Percentiles rank a stretch among this genome's conserved stretches.
Conservation (phyloP, 2,888 invertebrate species). For the Zhengitettix transpicula region DNA sequence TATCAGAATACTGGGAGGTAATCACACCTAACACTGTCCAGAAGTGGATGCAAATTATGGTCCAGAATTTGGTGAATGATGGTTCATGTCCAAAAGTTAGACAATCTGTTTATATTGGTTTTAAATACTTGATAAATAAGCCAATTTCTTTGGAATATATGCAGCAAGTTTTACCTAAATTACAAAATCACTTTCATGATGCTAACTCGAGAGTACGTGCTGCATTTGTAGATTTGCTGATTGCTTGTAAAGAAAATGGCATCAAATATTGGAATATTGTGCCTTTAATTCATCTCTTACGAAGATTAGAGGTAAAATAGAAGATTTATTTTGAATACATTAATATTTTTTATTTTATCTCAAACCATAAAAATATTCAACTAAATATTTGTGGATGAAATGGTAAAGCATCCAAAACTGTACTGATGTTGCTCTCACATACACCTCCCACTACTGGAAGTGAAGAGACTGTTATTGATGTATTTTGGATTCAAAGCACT, state of each 20-base stretch:
- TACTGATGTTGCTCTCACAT: no score
- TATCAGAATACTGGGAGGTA: neutral
- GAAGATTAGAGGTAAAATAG: slow-evolving; percentile 15
- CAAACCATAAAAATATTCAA: no score
- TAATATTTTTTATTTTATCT: no score
- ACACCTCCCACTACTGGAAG: no score
- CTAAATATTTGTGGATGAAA: no score
- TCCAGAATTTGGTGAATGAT: neutral
- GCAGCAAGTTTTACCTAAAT: slow-evolving; percentile 9
- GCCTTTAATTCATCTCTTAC: slow-evolving; percentile 13
- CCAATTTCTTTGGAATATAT: neutral
- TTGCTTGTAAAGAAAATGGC: slow-evolving; percentile 12
- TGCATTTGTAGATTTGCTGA: slow-evolving; percentile 16
- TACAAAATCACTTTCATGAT: slow-evolving; percentile 15
- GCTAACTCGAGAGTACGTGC: slow-evolving; percentile 16
- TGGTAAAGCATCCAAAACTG: no score
- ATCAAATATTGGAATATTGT: slow-evolving; percentile 14
- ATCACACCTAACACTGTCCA: neutral
- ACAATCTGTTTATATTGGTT: neutral
- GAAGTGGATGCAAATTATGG: neutral
- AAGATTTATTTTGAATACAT: no score
- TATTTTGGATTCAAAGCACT: no score
- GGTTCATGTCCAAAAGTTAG: neutral
- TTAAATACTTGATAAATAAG: neutral
- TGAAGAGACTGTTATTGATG: no score